Percentiles rank a stretch among this genome's conserved stretches.
These are phyloP conservation scores for Rhogogaster chlorosoma DNA, from an alignment of 2,888 invertebrate species.

Conservation along the genomic window DNA sequence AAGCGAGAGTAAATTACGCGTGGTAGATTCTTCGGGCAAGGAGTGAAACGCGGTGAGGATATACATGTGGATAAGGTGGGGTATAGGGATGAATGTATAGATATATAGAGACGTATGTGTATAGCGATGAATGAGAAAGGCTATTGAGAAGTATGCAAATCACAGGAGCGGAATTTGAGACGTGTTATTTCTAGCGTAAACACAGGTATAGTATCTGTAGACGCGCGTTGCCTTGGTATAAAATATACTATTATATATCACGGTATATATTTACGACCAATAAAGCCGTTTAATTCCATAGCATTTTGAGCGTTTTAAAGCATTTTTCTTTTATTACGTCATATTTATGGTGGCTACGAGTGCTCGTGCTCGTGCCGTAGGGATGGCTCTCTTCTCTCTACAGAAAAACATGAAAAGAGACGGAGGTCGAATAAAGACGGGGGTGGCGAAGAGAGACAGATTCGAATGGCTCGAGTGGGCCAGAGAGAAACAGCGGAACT, in stretches of 20 bases:
- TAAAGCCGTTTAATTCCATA: constrained; percentile 47
- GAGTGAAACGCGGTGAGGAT: background rate
- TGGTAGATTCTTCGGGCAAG: constrained; percentile 54
- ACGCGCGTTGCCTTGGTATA: constrained; percentile 33
- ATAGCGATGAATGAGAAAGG: constrained; percentile 21
- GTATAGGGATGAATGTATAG: background rate
- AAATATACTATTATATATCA: constrained; percentile 38
- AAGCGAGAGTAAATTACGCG: constrained; percentile 38
- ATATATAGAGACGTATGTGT: background rate
- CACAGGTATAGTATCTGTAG: constrained; percentile 41
- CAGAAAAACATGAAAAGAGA: constrained; percentile 41
- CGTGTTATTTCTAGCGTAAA: constrained; percentile 43
- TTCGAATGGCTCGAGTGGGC: background rate
- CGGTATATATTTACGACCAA: constrained; percentile 48
- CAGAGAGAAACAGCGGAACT: constrained; percentile 61
- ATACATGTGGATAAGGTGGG: background rate
- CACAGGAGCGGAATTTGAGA: constrained; percentile 35
- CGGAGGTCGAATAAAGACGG: constrained; percentile 32
- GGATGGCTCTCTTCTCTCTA: constrained; percentile 16
- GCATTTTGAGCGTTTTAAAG: constrained; percentile 47
- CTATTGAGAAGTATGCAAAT: constrained; percentile 35
- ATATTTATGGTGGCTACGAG: constrained; percentile 47
- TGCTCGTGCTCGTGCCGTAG: constrained; percentile 42
- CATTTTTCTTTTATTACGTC: constrained; percentile 47
- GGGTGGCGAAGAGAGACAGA: constrained; percentile 22